phyloP scores from a whole-genome alignment of 2,797 vertebrate genomes.

The Cuculus canorus region DNA sequence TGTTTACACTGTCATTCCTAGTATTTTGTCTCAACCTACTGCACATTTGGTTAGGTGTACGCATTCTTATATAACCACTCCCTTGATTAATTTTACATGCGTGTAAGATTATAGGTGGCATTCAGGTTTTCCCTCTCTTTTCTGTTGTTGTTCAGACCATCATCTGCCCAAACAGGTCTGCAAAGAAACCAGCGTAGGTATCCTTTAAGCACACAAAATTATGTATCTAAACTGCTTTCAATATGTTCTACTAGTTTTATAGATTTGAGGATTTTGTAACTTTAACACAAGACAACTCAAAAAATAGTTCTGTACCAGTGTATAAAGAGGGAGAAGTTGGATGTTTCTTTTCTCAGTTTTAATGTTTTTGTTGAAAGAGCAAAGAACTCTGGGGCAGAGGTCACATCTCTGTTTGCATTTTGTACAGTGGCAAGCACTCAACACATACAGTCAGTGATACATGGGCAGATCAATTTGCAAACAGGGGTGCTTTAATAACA shows the following conservation, averaged over 20 bases:
- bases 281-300: neutral
- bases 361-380: neutral
- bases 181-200: neutral
- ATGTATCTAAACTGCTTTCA: neutral
- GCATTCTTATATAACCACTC: neutral
- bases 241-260: neutral
- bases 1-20: neutral
- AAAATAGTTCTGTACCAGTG: neutral
- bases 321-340: neutral
- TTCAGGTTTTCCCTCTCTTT: neutral
- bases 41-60: neutral
- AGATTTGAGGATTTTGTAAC: neutral
- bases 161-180: neutral
- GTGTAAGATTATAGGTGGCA: neutral
- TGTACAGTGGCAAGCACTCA: constrained; percentile 11
- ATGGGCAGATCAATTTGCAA: neutral
- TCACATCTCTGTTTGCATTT: neutral
- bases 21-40: neutral
- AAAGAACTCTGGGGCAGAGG: neutral
- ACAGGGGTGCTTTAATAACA: neutral
- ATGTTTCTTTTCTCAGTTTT: neutral
- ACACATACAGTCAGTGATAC: neutral
- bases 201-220: neutral
- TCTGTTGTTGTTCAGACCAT: neutral
- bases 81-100: neutral